A percentile compares a stretch with the other conserved stretches of the same genome.
These are phyloP conservation scores for Lepidochrysops patricia DNA, from an alignment of 2,888 invertebrate species.

Conservation along the genomic window DNA sequence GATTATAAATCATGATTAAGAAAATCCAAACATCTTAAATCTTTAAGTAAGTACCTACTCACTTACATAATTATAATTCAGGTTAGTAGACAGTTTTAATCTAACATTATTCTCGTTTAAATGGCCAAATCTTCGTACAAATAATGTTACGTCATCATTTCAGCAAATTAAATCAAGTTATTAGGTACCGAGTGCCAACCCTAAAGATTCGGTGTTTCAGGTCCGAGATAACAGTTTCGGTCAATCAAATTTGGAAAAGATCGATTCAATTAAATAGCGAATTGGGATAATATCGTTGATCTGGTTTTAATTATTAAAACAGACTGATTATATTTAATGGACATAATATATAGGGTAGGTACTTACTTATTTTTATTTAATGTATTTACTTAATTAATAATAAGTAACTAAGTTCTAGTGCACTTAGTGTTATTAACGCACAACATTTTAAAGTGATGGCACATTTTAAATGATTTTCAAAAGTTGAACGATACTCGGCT, in stretches of 20 bases:
- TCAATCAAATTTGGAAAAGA: not conserved
- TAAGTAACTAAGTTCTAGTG: too few relatives aligned
- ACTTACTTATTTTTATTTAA: too few relatives aligned
- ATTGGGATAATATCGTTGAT: not conserved
- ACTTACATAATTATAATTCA: too few relatives aligned
- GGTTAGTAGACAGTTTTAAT: not conserved
- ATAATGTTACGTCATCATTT: too few relatives aligned
- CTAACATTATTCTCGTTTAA: not conserved
- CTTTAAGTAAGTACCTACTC: too few relatives aligned
- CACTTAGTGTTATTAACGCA: not conserved
- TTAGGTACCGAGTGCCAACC: not conserved
- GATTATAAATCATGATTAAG: not conserved
- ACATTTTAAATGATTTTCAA: not conserved
- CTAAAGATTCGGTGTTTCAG: not conserved
- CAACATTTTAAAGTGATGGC: not conserved
- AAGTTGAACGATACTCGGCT: not conserved
- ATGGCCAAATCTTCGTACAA: too few relatives aligned
- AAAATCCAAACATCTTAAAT: not conserved
- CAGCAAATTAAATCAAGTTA: not conserved
- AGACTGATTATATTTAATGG: too few relatives aligned
- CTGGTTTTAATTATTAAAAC: not conserved
- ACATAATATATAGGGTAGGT: too few relatives aligned
- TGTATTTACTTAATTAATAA: not conserved
- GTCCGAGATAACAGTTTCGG: not conserved
- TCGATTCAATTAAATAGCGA: not conserved